A percentile compares a stretch with the other conserved stretches of the same genome.
Conservation (phyloP, 2,113 vertebrate genomes). For the Ardeotis arabs region DNA sequence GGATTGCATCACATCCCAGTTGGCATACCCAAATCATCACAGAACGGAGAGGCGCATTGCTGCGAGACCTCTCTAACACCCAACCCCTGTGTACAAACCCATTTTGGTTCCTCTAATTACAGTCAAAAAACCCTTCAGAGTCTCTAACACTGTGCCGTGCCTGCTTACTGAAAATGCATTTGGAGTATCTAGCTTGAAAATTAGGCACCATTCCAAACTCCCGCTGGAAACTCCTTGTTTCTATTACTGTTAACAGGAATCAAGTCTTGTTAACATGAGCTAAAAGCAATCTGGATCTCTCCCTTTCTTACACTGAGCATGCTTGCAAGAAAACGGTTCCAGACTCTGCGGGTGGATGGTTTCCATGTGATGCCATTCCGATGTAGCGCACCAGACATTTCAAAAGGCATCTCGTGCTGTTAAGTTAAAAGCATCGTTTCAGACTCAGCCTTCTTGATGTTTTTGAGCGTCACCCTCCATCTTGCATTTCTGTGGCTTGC, state of each 20-base stretch:
- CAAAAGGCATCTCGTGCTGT: not conserved
- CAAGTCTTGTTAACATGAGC: constrained; percentile 22
- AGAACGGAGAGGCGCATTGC: not conserved
- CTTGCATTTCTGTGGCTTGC: not conserved
- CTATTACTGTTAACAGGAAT: constrained; percentile 10
- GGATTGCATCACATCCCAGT: not conserved
- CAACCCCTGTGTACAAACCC: not conserved
- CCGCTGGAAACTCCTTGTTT: constrained; percentile 37
- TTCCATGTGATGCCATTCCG: not conserved
- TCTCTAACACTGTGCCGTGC: not conserved
- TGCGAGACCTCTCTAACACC: not conserved
- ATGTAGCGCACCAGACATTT: not conserved
- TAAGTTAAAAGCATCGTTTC: not conserved
- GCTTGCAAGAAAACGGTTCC: not conserved
- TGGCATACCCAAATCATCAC: not conserved
- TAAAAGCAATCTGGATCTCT: not conserved
- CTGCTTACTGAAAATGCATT: not conserved
- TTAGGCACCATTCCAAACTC: constrained; percentile 27
- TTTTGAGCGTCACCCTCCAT: not conserved
- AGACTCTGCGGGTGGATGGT: not conserved
- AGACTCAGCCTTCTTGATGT: not conserved
- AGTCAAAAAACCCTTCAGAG: not conserved
- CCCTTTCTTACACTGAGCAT: not conserved
- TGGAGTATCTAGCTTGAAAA: not conserved
- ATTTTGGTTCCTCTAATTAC: not conserved